These are phyloP conservation scores for Gadopsis marmoratus DNA, from an alignment of 2,797 vertebrate genomes.

Conservation along the genomic window DNA sequence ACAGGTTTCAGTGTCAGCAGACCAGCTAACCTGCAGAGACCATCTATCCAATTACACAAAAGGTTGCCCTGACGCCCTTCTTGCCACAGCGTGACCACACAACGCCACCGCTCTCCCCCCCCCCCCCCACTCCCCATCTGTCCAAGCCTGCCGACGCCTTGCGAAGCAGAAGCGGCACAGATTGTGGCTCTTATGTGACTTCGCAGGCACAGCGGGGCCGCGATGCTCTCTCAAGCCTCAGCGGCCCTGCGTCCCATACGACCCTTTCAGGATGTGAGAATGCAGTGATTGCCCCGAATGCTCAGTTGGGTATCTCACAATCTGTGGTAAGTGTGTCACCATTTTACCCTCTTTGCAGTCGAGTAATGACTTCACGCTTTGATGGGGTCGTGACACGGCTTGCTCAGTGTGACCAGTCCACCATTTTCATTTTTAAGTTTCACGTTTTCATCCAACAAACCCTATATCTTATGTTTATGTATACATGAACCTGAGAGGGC, in stretches of 20 bases:
- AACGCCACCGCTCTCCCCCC: constrained; percentile 64
- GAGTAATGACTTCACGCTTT: constrained; percentile 35
- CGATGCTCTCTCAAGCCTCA: constrained; percentile 47
- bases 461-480: background rate
- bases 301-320: constrained; percentile 71
- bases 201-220: constrained; percentile 73
- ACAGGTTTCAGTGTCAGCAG: constrained; percentile 62
- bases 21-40: constrained; percentile 36
- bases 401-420: background rate
- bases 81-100: constrained; percentile 60
- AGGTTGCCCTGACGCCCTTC: constrained; percentile 58
- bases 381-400: constrained; percentile 24
- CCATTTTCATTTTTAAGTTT: background rate
- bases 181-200: constrained; percentile 80
- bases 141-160: constrained; percentile 35
- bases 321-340: constrained; percentile 59
- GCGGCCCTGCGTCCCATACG: constrained; percentile 67
- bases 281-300: constrained; percentile 47
- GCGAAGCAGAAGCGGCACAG: constrained; percentile 74
- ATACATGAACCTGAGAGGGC: background rate
- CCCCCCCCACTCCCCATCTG: no score
- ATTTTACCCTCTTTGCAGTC: constrained; percentile 29
- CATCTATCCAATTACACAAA: constrained; percentile 64
- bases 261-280: constrained; percentile 64
- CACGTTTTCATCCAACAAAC: background rate